Base-by-base conservation (phyloP, 2,113 vertebrate genomes). In the Microtus oregoni region DNA sequence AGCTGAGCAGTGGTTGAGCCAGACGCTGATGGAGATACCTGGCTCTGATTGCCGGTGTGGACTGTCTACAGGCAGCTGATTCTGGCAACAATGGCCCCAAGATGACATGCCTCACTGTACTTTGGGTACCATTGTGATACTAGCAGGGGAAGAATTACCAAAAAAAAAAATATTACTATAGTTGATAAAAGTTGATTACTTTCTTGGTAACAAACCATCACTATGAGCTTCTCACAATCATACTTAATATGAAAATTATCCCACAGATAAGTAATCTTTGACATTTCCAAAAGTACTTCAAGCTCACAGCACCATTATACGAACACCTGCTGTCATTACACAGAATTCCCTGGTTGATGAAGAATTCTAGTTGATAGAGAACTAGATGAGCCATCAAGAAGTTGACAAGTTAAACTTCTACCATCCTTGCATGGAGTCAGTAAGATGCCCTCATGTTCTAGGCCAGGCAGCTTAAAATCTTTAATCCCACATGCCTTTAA, bases 201-300 rank as follows among this genome's bases (percentile, higher is more conserved):
- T 73, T 75, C 81, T 88, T 89, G 32, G 38, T 89, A 94, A 78
- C 7, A 87, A 95, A 85, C 35, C 78, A 85, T n/a, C 32, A 95
- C 93, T 20, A 24, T 26, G 55, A 87, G 26, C 77, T 95, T 75
- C 70, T 95, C 75, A 96, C 55, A 88, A 76, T 92, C 55, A 96
- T 30, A 90, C 52, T 67, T 82, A 92, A 87, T 58, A 90, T 75
- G 55, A 95, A 95, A 96, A 96, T 73, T 8, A 93, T 52, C 75
- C n/a, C 65, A n/a, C 68, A 93, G 8, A 70, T 89, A 79, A 76
- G 70, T 86, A 91, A 79, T 50, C 83, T 93, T 70, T 82, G 58
- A 55, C 50, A 73, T 91, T 91, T 97, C 30, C 68, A 44, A 93
- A 93, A 96, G 50, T 77, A 89, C 76, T 92, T 85, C 63, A 95